Conservation (phyloP, 2,888 invertebrate genomes). For the Drepana falcataria region DNA sequence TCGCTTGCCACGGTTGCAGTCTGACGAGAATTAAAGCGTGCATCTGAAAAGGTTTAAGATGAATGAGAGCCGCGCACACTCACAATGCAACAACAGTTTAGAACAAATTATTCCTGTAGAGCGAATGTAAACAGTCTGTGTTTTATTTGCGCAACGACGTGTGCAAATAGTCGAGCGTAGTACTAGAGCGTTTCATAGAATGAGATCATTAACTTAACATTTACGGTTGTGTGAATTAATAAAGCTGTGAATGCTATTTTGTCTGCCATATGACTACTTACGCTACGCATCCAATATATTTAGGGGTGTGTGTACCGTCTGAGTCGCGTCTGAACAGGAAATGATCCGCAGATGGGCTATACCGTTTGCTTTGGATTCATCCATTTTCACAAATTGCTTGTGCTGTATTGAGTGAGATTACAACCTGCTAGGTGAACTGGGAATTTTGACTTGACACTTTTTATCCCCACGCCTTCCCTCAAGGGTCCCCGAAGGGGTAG, state of each 20-base stretch:
- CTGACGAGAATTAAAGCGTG: constrained; percentile 63
- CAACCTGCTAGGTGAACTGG: too few relatives aligned
- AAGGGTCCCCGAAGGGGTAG: too few relatives aligned
- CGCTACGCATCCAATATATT: constrained; percentile 25
- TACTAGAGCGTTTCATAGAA: constrained; percentile 12
- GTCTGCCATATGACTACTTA: constrained; percentile 11
- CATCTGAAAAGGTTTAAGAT: constrained; percentile 71
- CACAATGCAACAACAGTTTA: constrained; percentile 69
- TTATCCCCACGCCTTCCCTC: too few relatives aligned
- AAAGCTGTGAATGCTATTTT: background rate
- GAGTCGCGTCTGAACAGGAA: constrained; percentile 64
- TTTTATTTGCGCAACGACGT: constrained; percentile 43
- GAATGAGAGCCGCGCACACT: constrained; percentile 58
- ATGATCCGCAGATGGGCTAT: constrained; percentile 64
- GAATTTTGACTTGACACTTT: too few relatives aligned
- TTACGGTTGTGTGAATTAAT: background rate
- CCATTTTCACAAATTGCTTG: constrained; percentile 1
- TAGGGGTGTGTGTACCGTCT: constrained; percentile 44
- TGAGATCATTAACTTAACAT: background rate
- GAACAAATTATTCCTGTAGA: constrained; percentile 64
- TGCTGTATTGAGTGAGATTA: constrained; percentile 7
- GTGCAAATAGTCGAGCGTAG: constrained; percentile 30
- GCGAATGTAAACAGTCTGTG: constrained; percentile 58
- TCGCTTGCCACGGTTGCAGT: constrained; percentile 34
- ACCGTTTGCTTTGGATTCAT: constrained; percentile 34